These are phyloP conservation scores for Pterostichus niger DNA, from an alignment of 2,888 invertebrate genomes.

Conservation along the genomic window DNA sequence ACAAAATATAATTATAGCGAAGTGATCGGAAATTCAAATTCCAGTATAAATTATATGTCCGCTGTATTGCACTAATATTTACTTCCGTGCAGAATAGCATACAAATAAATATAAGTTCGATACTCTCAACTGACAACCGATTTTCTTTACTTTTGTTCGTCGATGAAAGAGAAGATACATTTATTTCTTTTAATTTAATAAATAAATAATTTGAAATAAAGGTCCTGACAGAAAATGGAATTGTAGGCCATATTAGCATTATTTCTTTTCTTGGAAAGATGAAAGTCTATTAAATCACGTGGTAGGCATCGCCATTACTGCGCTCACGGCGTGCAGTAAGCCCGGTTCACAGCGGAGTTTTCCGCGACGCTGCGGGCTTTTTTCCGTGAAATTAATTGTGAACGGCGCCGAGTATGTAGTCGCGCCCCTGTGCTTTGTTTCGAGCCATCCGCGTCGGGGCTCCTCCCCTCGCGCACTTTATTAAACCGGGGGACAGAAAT, in stretches of 20 bases:
- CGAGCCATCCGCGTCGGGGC: conserved; percentile 67
- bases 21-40: no score
- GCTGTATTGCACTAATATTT: no score
- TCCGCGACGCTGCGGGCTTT: conserved; percentile 60
- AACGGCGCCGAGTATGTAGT: conserved; percentile 60
- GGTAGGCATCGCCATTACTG: conserved; percentile 38
- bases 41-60: no score
- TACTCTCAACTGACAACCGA: no score
- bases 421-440: conserved; percentile 69
- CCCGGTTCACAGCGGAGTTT: conserved; percentile 48
- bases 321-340: conserved; percentile 19
- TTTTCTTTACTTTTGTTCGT: no score
- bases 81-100: no score
- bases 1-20: no score
- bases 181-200: no score
- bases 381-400: conserved; percentile 65
- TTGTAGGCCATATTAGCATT: not conserved
- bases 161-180: no score
- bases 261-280: conserved; percentile 5
- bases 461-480: conserved; percentile 70
- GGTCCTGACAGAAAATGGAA: not conserved
- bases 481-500: conserved; percentile 72
- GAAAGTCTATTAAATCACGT: conserved; percentile 1
- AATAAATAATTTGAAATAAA: not conserved
- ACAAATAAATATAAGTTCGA: no score